These are phyloP conservation scores for Heliconius hortense DNA, from an alignment of 2,888 invertebrate species.

Conservation along the genomic window DNA sequence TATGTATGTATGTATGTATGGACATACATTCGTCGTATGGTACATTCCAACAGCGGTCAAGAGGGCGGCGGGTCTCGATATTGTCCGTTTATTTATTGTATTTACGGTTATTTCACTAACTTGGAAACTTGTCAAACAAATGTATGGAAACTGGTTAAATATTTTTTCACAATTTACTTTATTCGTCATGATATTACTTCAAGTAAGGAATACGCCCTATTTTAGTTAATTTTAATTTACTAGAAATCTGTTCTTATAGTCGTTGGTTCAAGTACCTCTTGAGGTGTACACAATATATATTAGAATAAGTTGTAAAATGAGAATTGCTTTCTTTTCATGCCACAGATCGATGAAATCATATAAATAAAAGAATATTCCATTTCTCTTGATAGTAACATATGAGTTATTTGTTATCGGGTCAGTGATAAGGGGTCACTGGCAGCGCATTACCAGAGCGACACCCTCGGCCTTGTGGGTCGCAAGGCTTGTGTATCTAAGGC, in stretches of 20 bases:
- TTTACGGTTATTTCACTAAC: conserved; percentile 23
- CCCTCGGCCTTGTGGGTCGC: conserved; percentile 30
- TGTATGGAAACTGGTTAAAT: neutral
- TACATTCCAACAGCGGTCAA: conserved; percentile 44
- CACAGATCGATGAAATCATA: too few relatives aligned
- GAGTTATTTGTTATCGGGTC: conserved; percentile 22
- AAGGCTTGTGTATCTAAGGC: neutral
- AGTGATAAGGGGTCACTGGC: conserved; percentile 31
- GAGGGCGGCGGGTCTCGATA: conserved; percentile 37
- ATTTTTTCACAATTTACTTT: neutral
- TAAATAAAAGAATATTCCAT: neutral
- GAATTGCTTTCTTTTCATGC: too few relatives aligned
- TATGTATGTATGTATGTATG: neutral
- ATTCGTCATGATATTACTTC: neutral
- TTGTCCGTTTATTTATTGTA: conserved; percentile 9
- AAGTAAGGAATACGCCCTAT: neutral
- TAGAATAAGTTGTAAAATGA: too few relatives aligned
- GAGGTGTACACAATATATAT: too few relatives aligned
- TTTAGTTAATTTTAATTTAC: neutral
- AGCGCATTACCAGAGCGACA: conserved; percentile 31
- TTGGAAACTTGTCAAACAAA: conserved; percentile 6
- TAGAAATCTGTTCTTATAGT: neutral
- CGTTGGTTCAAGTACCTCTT: neutral
- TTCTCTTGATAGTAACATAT: neutral
- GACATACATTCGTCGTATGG: conserved; percentile 3